Evolutionary conservation across 2,797 vertebrate genomes (phyloP).

Genomic region (Uromys caudimaculatus): DNA sequence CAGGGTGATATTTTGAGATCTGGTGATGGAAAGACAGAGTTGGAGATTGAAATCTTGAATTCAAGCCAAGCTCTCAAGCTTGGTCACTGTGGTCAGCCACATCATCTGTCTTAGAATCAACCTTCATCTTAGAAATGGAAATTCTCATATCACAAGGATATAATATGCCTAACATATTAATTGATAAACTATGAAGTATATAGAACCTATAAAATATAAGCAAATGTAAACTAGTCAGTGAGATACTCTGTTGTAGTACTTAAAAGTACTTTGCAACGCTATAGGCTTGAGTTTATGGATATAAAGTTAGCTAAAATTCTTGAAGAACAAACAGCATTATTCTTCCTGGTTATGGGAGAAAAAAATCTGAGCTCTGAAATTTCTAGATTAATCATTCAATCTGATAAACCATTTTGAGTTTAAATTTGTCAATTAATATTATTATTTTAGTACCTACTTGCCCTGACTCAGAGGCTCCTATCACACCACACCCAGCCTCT

Average conservation of each 20-base stretch:
- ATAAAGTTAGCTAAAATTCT: neutral
- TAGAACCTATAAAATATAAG: constrained; percentile 22
- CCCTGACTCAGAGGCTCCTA: neutral
- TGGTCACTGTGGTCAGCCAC: neutral
- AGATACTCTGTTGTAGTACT: neutral
- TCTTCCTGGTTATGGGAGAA: neutral
- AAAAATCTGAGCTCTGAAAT: neutral
- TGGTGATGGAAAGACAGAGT: neutral
- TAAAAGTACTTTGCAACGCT: neutral
- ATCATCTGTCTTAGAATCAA: neutral
- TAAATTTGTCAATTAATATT: neutral
- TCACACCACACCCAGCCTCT: neutral
- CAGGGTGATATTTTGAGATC: neutral
- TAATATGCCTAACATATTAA: neutral
- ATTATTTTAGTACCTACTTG: neutral
- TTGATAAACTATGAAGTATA: neutral
- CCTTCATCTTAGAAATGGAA: neutral
- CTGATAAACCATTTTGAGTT: neutral
- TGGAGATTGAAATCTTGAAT: neutral
- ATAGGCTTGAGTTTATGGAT: neutral
- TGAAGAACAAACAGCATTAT: neutral
- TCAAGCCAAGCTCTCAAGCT: neutral
- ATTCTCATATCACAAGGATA: neutral
- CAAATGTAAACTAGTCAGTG: neutral
- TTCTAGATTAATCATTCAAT: neutral